These are phyloP conservation scores for Leptopilina syphax DNA, from an alignment of 2,888 invertebrate genomes.

Conservation along the genomic window DNA sequence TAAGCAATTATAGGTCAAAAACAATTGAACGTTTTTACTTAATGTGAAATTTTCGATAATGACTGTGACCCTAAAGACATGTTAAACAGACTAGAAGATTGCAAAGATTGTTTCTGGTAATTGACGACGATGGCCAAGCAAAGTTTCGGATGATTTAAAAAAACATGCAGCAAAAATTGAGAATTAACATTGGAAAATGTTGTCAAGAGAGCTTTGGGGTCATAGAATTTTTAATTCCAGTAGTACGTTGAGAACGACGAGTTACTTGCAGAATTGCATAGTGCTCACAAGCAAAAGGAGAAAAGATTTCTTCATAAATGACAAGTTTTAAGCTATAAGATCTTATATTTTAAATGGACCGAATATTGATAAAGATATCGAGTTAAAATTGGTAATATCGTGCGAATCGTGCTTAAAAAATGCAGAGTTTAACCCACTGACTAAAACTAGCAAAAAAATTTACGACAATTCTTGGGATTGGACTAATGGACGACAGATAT, in stretches of 20 bases:
- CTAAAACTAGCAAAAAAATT: too few species aligned
- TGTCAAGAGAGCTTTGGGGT: slow-evolving; percentile 57
- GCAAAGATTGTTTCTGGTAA: slow-evolving; percentile 7
- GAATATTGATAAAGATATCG: slow-evolving; percentile 53
- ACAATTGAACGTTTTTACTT: slow-evolving; percentile 43
- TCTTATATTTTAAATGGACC: slow-evolving; percentile 56
- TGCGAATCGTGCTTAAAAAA: too few species aligned
- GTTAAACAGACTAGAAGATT: too few species aligned
- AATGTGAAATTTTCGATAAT: slow-evolving; percentile 30
- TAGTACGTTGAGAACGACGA: slow-evolving; percentile 27
- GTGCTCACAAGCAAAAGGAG: slow-evolving; percentile 52
- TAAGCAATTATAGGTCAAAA: slow-evolving; percentile 46
- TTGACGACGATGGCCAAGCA: slow-evolving; percentile 5
- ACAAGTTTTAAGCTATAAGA: too few species aligned
- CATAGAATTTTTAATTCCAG: slow-evolving; percentile 58
- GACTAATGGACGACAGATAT: too few species aligned
- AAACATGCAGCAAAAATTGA: slow-evolving; percentile 8
- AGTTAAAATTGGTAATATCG: slow-evolving; percentile 41
- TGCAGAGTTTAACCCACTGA: too few species aligned
- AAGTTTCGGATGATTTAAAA: slow-evolving; percentile 29
- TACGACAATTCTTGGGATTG: too few species aligned
- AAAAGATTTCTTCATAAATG: too few species aligned
- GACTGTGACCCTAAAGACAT: slow-evolving; percentile 41
- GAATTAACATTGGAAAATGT: slow-evolving; percentile 45
- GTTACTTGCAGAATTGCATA: slow-evolving; percentile 51